Evolutionary conservation across 2,113 vertebrate species (phyloP).

Genomic region (Callocephalon fimbriatum): DNA sequence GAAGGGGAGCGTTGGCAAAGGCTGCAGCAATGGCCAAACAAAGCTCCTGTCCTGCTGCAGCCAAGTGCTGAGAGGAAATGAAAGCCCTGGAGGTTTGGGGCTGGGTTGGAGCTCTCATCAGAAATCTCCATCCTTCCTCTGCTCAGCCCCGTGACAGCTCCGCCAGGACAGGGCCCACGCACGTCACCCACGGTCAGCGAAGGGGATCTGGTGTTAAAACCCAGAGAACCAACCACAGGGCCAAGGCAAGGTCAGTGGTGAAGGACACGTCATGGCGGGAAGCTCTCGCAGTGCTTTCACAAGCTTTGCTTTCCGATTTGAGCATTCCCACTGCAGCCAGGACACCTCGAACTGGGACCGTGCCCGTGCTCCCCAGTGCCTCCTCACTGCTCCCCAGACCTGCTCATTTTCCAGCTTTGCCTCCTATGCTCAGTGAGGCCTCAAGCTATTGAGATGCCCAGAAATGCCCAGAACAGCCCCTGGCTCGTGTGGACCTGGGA

Average conservation of each 20-base stretch:
- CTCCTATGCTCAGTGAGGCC: not conserved
- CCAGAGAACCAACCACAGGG: not conserved
- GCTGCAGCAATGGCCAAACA: not conserved
- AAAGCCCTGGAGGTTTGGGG: not conserved
- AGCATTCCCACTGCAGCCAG: not conserved
- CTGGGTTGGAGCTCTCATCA: not conserved
- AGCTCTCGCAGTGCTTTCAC: not conserved
- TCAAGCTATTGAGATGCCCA: not conserved
- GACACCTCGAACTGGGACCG: not conserved
- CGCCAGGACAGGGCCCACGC: not conserved
- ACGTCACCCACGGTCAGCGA: rapidly evolving
- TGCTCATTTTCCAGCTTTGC: not conserved
- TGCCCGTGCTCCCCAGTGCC: not conserved
- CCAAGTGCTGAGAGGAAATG: slow-evolving; percentile 2
- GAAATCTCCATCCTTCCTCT: not conserved
- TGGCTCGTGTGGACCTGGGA: rapidly evolving
- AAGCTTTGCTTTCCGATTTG: not conserved
- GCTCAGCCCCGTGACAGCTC: not conserved
- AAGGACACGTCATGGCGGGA: not conserved
- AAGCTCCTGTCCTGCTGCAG: not conserved
- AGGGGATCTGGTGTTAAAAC: not conserved
- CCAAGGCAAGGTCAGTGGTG: too few relatives aligned
- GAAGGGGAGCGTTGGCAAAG: rapidly evolving
- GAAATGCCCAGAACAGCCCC: not conserved
- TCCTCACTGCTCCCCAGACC: not conserved